A percentile compares a stretch with the other conserved stretches of the same genome.
phyloP scores from a whole-genome alignment of 2,113 vertebrate species.

The Indicator maculatus region DNA sequence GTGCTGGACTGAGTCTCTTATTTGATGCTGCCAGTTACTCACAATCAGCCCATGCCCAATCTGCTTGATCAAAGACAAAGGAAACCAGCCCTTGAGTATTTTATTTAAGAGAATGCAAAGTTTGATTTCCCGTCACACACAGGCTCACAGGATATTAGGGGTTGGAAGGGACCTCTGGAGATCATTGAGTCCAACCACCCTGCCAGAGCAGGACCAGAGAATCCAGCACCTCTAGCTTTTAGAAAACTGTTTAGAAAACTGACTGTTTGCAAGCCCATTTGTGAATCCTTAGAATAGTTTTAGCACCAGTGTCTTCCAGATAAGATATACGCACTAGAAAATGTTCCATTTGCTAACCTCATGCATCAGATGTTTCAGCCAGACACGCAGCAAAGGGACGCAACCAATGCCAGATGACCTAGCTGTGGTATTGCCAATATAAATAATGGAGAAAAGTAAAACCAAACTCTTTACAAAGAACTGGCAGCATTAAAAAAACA shows the following conservation, averaged over 20 bases:
- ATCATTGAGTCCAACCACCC: too few species aligned
- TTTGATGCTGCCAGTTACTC: background rate
- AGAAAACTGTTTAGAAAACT: background rate
- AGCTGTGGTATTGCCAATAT: background rate
- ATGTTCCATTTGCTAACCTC: background rate
- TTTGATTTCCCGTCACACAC: background rate
- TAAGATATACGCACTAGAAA: background rate
- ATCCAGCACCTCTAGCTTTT: background rate
- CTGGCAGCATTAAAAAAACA: background rate
- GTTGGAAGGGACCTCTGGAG: too few species aligned
- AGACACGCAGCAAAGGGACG: background rate
- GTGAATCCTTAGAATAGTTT: background rate
- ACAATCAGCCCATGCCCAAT: background rate
- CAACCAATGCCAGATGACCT: background rate
- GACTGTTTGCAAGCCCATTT: background rate
- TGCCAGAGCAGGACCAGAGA: too few species aligned
- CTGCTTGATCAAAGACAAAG: background rate
- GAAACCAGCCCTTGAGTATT: background rate
- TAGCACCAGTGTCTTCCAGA: background rate
- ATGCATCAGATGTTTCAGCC: background rate
- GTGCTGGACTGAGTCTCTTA: background rate
- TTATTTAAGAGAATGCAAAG: background rate
- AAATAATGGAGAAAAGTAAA: constrained; percentile 8
- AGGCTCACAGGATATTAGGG: too few species aligned
- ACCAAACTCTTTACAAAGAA: constrained; percentile 15